phyloP scores from a whole-genome alignment of 2,888 invertebrate genomes.

The Beris chalybata region DNA sequence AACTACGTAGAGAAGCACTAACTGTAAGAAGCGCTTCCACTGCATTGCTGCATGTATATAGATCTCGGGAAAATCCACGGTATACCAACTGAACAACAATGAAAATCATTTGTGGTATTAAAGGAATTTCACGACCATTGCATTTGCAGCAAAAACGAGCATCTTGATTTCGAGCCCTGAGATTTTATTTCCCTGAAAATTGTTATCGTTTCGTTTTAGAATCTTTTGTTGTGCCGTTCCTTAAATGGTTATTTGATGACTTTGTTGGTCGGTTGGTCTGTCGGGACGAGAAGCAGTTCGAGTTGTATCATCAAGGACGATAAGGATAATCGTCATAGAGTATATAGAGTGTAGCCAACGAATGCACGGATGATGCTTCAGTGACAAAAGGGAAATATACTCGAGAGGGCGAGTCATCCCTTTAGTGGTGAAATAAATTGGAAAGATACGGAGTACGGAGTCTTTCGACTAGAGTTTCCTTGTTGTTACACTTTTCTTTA shows the following conservation, averaged over 20 bases:
- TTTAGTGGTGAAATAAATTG: conserved; percentile 27
- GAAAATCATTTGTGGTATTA: conserved; percentile 34
- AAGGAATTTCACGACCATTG: conserved; percentile 35
- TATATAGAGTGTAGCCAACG: too few relatives aligned
- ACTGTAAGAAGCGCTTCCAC: too few relatives aligned
- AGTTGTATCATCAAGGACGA: background rate
- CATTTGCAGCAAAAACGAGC: conserved; percentile 18
- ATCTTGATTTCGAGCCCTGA: conserved; percentile 22
- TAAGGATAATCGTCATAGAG: too few relatives aligned
- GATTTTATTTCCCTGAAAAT: conserved; percentile 37
- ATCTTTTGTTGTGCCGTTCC: conserved; percentile 21
- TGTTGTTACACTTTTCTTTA: conserved; percentile 9
- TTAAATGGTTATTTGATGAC: conserved; percentile 27
- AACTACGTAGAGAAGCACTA: too few relatives aligned
- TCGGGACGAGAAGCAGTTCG: background rate
- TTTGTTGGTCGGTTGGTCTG: conserved; percentile 17
- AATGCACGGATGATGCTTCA: background rate
- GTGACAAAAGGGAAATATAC: conserved; percentile 13
- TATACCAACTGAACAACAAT: conserved; percentile 2
- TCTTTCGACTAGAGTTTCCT: conserved; percentile 8
- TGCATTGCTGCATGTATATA: too few relatives aligned
- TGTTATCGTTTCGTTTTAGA: conserved; percentile 28
- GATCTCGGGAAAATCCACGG: too few relatives aligned
- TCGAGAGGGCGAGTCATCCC: conserved; percentile 8
- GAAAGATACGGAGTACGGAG: conserved; percentile 11